These are phyloP conservation scores for Limanda limanda DNA, from an alignment of 2,113 vertebrate species.

Conservation along the genomic window DNA sequence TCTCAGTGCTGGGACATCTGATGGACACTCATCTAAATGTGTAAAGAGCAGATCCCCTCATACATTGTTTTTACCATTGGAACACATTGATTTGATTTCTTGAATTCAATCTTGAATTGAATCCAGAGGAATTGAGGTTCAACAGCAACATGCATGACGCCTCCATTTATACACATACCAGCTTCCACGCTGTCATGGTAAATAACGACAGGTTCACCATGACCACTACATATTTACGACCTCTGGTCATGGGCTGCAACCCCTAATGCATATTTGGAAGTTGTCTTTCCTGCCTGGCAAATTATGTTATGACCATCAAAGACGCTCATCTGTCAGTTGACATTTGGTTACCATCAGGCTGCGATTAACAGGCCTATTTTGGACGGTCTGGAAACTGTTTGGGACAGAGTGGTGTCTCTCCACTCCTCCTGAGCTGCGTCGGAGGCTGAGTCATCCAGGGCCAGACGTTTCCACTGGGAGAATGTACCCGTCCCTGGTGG, in stretches of 20 bases:
- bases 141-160: neutral
- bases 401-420: slow-evolving; percentile 68
- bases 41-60: slow-evolving; percentile 5
- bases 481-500: slow-evolving; percentile 66
- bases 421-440: slow-evolving; percentile 57
- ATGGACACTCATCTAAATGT: slow-evolving; percentile 25
- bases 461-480: slow-evolving; percentile 80
- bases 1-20: neutral
- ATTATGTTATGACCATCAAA: slow-evolving; percentile 36
- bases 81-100: slow-evolving; percentile 5
- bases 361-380: slow-evolving; percentile 73
- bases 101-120: slow-evolving; percentile 5
- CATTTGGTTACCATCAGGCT: slow-evolving; percentile 79
- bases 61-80: neutral
- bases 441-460: slow-evolving; percentile 77
- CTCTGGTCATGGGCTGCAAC: slow-evolving; percentile 41
- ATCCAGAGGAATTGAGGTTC: slow-evolving; percentile 6
- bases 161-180: slow-evolving; percentile 30
- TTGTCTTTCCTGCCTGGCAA: slow-evolving; percentile 46
- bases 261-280: slow-evolving; percentile 39
- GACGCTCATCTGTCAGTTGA: slow-evolving; percentile 55
- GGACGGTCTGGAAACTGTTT: slow-evolving; percentile 80
- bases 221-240: slow-evolving; percentile 53
- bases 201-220: slow-evolving; percentile 39
- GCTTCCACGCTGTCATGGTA: slow-evolving; percentile 22